These are phyloP conservation scores for Pseudoatta argentina DNA, from an alignment of 1,140 invertebrate genomes.

Conservation along the genomic window DNA sequence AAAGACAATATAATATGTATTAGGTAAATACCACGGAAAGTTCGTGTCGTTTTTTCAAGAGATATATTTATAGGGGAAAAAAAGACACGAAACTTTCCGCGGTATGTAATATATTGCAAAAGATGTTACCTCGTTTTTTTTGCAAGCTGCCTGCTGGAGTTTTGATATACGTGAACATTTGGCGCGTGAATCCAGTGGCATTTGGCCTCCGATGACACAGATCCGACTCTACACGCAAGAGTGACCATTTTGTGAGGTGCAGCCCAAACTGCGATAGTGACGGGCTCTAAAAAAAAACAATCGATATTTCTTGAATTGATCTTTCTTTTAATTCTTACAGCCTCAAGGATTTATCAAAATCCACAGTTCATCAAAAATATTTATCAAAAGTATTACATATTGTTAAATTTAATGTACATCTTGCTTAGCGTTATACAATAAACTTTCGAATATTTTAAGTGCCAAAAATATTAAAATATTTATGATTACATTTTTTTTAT, in stretches of 20 bases:
- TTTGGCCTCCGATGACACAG: conserved; percentile 71
- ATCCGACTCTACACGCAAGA: conserved; percentile 81
- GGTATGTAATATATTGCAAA: not conserved
- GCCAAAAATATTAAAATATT: not conserved
- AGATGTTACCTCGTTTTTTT: conserved; percentile 70
- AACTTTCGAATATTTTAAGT: not conserved
- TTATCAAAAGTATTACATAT: not conserved
- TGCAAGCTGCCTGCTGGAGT: conserved; percentile 61
- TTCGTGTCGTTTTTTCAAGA: too few species aligned
- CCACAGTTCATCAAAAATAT: not conserved
- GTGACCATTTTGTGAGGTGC: conserved; percentile 82
- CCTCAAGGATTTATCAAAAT: conserved; percentile 12
- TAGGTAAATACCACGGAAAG: too few species aligned
- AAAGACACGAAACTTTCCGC: too few species aligned
- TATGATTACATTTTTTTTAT: not conserved
- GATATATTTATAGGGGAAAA: too few species aligned
- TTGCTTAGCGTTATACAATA: not conserved
- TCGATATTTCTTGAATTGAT: conserved; percentile 40
- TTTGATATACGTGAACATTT: conserved; percentile 74
- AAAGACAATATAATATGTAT: not conserved
- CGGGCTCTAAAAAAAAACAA: conserved; percentile 76
- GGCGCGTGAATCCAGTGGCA: conserved; percentile 82
- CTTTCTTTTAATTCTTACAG: not conserved
- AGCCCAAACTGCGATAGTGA: conserved; percentile 81
- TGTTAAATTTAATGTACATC: not conserved